Evolutionary conservation across 2,113 vertebrate genomes (phyloP).

Genomic region (Corythaeola cristata): DNA sequence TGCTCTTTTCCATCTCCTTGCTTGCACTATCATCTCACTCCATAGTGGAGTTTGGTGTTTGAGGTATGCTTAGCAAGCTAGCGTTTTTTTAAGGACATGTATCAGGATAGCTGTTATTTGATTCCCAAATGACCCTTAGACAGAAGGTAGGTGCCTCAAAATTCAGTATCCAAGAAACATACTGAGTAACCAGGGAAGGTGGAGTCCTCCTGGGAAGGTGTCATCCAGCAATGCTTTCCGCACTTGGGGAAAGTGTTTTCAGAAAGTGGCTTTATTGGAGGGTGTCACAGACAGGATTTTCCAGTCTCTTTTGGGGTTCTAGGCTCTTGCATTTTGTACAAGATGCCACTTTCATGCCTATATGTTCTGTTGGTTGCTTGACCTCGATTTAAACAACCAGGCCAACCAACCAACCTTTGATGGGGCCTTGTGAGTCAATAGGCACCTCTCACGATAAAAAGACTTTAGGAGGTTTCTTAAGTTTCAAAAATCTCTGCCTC

Average conservation of each 20-base stretch:
- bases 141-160: background rate
- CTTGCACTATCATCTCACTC: background rate
- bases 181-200: background rate
- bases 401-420: background rate
- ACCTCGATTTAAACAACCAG: background rate
- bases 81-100: background rate
- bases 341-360: rapidly evolving
- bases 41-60: background rate
- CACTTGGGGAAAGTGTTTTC: background rate
- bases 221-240: background rate
- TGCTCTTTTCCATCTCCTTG: background rate
- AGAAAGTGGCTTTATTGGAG: background rate
- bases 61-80: background rate
- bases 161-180: background rate
- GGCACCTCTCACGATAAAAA: background rate
- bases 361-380: background rate
- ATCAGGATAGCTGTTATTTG: background rate
- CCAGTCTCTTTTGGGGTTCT: background rate
- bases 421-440: background rate
- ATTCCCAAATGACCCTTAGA: background rate
- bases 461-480: background rate
- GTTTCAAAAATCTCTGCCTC: background rate
- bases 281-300: background rate
- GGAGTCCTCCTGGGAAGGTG: background rate
- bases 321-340: background rate